These are phyloP conservation scores for Nyctibius grandis DNA, from an alignment of 2,797 vertebrate species.

Conservation along the genomic window DNA sequence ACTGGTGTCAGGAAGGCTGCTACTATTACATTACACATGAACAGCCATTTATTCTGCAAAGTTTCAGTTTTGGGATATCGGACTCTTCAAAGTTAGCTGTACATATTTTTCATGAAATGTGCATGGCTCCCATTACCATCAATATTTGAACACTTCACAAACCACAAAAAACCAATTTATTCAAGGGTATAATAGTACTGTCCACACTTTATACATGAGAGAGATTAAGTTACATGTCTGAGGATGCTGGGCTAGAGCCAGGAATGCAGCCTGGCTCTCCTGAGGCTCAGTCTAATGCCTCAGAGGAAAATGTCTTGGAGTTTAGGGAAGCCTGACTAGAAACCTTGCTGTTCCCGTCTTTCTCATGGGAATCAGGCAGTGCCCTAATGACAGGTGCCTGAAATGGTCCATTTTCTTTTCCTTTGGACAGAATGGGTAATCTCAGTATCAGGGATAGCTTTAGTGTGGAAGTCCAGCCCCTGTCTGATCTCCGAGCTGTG, in stretches of 20 bases:
- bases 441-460: neutral
- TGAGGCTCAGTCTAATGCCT: neutral
- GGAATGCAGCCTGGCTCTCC: neutral
- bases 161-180: neutral
- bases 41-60: neutral
- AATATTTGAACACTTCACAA: conserved; percentile 10
- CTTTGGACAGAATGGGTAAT: neutral
- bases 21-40: neutral
- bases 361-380: neutral
- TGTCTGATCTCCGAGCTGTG: neutral
- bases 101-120: neutral
- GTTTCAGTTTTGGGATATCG: neutral
- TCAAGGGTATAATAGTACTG: neutral
- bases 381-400: neutral
- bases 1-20: neutral
- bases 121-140: neutral
- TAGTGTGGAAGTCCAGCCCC: neutral
- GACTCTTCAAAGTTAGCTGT: neutral
- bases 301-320: neutral
- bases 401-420: neutral
- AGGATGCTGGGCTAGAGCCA: neutral
- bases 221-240: neutral
- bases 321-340: neutral
- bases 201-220: neutral
- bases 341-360: neutral